Evolutionary conservation across 1,140 invertebrate species (phyloP), one percentile per base, ranked within the genome.

Genomic region (Pissodes strobi): DNA sequence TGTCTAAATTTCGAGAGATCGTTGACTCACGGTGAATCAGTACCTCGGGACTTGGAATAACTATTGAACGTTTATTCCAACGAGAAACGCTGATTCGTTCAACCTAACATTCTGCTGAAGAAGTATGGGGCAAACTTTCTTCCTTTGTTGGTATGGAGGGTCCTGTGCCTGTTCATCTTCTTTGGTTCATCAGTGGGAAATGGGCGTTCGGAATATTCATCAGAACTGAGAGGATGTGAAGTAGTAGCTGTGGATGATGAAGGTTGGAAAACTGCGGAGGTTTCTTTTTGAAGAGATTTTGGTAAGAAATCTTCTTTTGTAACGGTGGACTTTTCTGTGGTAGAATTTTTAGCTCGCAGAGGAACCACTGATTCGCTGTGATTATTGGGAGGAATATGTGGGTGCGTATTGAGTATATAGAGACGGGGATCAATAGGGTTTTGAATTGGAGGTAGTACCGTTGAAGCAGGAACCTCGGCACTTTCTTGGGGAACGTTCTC

Each of bases 81-180:
- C n/a, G n/a, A n/a, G n/a, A n/a, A n/a, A n/a, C n/a, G n/a, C n/a
- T n/a, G n/a, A n/a, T 27, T 27, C 9, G 22, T 69, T 80, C 75
- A 82, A 52, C 80, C 80, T 46, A 82, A 66, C 22, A 82, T 79
- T 66, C 80, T 71, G 49, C 79, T 81, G 41, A 82, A 78, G 57
- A 81, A 81, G 56, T 80, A 81, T n/a, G 80, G 79, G 67, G 81
- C 81, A 66, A 80, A 81, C 53, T 78, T 77, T 27, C 77, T 72
- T 48, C 78, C 75, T 4, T 56, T 64, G 25, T 18, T 67, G 18
- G 19, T 60, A 13, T 53, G 53, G 19, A 56, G 43, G 21, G 23
- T 59, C 37, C 48, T 43, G 27, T 67, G 60, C 34, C 49, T 48
- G 43, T 39, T 58, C 2, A 53, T 43, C 34, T 59, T 65, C 55